These are phyloP conservation scores for Ectropis crepuscularia DNA, from an alignment of 2,888 invertebrate genomes.

Conservation along the genomic window DNA sequence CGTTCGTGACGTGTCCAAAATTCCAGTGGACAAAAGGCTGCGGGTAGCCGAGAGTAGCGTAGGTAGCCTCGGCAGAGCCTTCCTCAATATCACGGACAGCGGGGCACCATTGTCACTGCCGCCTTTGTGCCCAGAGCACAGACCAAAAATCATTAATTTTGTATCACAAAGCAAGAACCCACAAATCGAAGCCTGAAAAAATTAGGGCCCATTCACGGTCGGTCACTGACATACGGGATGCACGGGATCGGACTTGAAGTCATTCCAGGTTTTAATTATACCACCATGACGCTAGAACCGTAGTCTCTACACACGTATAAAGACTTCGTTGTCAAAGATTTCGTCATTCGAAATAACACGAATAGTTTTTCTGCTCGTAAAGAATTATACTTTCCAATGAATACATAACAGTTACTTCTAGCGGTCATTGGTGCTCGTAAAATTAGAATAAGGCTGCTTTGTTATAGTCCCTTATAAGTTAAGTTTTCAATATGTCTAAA, in stretches of 20 bases:
- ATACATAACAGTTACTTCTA: slow-evolving; percentile 28
- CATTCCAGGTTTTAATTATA: slow-evolving; percentile 76
- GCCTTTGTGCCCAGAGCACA: slow-evolving; percentile 75
- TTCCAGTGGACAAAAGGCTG: slow-evolving; percentile 72
- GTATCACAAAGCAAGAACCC: slow-evolving; percentile 83
- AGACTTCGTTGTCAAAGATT: slow-evolving; percentile 26
- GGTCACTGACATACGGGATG: slow-evolving; percentile 75
- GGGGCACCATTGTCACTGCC: slow-evolving; percentile 80
- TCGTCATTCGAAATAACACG: slow-evolving; percentile 33
- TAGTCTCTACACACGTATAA: slow-evolving; percentile 11
- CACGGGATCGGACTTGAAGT: slow-evolving; percentile 61
- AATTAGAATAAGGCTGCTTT: slow-evolving; percentile 64
- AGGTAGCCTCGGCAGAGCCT: slow-evolving; percentile 71
- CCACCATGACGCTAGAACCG: slow-evolving; percentile 33
- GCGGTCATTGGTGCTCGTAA: slow-evolving; percentile 60
- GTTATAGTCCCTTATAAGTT: slow-evolving; percentile 56
- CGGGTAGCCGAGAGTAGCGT: slow-evolving; percentile 66
- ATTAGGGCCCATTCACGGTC: slow-evolving; percentile 74
- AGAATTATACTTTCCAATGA: slow-evolving; percentile 41
- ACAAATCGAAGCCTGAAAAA: slow-evolving; percentile 81
- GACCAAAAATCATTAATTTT: slow-evolving; percentile 85
- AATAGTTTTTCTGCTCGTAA: slow-evolving; percentile 39
- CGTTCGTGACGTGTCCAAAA: slow-evolving; percentile 76
- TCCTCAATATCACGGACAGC: slow-evolving; percentile 82
- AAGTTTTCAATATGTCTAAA: slow-evolving; percentile 44